Base-by-base conservation (phyloP, 2,888 invertebrate species). In the Mesopsocus fuscifrons region DNA sequence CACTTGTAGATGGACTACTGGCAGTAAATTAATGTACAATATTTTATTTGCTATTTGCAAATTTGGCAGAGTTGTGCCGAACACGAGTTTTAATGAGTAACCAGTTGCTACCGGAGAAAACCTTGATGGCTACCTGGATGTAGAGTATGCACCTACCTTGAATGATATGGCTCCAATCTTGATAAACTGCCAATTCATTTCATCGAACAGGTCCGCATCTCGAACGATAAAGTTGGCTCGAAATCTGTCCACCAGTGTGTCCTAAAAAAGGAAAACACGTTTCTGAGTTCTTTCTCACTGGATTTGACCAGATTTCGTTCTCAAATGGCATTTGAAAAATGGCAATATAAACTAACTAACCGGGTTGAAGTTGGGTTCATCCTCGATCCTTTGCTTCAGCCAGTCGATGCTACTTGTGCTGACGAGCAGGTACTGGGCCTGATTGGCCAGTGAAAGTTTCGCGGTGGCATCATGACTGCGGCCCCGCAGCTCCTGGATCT, bases 171-270 rank as follows among this genome's bases (percentile, higher is more conserved):
- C 65, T 35, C 79, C 81, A 52, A 91, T 77, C 41, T 61, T 55
- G 45, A 89, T 54, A 45, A 61, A 56, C 15, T 67, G 60, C 73
- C 84, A 85, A 1, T 66, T 59, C 41, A 77, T 77, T 66, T 95
- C 95, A 21, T 73, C 72, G 54, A 91, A 77, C n/a, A 84, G 69
- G 20, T 65, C 54, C 2, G 67, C 61, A 43, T 81, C 79, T 49
- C 76, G 72, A 11, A 92, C 67, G 2, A 94, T 69, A 31, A 97
- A 67, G 63, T 97, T 97, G n/a, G 83, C 82, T 54, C 97, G 70
- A 60, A 97, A 95, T 51, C 95, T 68, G 47, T 72, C 67, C 2
- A 82, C 65, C 26, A 87, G 64, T 49, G 71, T 69, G 23, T 74
- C 69, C 54, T 57, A 50, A 23, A 48, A 49, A 22, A 45, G 16